Base-by-base conservation (phyloP, 2,888 invertebrate species). In the Megastigmus dorsalis region DNA sequence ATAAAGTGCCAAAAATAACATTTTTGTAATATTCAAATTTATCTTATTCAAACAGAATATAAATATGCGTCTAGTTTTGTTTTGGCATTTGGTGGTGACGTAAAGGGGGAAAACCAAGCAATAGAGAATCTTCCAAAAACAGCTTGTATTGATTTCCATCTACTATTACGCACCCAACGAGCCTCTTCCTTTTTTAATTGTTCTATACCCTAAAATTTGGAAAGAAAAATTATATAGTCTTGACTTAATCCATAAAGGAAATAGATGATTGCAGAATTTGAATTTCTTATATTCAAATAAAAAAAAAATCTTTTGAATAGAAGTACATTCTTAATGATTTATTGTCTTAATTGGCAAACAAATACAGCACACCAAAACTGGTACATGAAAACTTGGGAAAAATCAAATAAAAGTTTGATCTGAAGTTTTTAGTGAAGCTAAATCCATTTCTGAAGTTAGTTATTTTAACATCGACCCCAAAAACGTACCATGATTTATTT, bases 51-150 rank as follows among this genome's bases (percentile, higher is more conserved):
- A 80, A 97, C 96, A 77, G 95, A 95, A 89, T 96, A 96, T 81
- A 96, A 91, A 88, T 95, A 95, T 82, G 93, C 91, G 84, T 95
- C 94, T 79, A 93, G 90, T 88, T 94, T 95, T 57, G 92, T 92
- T 88, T 94, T 95, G 62, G 93, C 92, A 74, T 93, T 91, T 6
- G 96, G 96, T 78, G 95, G 92, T 67, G 92, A 91, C 7, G 95
- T 94, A 88, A 99, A 98, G 0, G 98, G 98, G 15, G 95, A 97
- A 84, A 98, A 94, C 99, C 99, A 99, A 3, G 94, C 92, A 67
- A 98, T 88, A 0, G 97, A 97, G 89, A 99, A 98, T 13, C 97
- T 92, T 26, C 99, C 99, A 89, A 99, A 99, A 3, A 99, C 99
- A 0, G 97, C 93, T 86, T 97, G 97, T 81, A 99, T 94, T 84